Percentiles rank a stretch among this genome's conserved stretches.
Evolutionary conservation across 1,140 invertebrate genomes (phyloP).

Genomic region (Lepidurus apus): DNA sequence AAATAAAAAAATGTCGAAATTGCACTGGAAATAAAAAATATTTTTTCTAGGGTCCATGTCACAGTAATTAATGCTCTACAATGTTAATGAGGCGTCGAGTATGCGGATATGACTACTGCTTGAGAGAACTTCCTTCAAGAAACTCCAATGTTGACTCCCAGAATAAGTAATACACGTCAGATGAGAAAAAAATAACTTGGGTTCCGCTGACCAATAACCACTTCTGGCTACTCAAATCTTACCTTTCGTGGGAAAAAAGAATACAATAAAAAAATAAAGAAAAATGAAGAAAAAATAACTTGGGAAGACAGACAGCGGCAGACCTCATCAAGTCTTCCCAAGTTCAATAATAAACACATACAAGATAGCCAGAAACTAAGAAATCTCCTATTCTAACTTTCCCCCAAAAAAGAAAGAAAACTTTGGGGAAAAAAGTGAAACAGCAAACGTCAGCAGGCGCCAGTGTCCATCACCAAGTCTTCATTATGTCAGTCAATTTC

Average conservation of each 20-base stretch:
- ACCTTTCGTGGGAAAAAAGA: not conserved
- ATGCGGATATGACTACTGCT: not conserved
- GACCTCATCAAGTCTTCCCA: not conserved
- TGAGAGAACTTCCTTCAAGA: not conserved
- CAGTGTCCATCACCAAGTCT: constrained; percentile 6
- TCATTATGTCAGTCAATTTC: not conserved
- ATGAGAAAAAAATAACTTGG: not conserved
- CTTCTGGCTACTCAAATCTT: not conserved
- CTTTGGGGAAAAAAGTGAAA: not conserved
- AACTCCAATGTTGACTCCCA: not conserved
- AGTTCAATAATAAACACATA: constrained; percentile 11
- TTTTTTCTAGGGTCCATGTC: not conserved
- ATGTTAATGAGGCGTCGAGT: constrained; percentile 6
- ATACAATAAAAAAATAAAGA: not conserved
- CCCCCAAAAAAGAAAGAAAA: not conserved
- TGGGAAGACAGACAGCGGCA: constrained; percentile 7
- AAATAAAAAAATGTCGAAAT: not conserved
- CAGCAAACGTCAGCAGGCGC: constrained; percentile 5
- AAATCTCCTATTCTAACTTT: not conserved
- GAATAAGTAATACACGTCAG: not conserved
- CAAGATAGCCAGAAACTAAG: not conserved
- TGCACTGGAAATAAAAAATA: not conserved
- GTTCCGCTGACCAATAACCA: not conserved
- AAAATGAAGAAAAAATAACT: not conserved
- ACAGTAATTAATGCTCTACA: constrained; percentile 5